A percentile compares a stretch with the other conserved stretches of the same genome.
These are phyloP conservation scores for Eristalinus aeneus DNA, from an alignment of 2,888 invertebrate genomes.

Conservation along the genomic window DNA sequence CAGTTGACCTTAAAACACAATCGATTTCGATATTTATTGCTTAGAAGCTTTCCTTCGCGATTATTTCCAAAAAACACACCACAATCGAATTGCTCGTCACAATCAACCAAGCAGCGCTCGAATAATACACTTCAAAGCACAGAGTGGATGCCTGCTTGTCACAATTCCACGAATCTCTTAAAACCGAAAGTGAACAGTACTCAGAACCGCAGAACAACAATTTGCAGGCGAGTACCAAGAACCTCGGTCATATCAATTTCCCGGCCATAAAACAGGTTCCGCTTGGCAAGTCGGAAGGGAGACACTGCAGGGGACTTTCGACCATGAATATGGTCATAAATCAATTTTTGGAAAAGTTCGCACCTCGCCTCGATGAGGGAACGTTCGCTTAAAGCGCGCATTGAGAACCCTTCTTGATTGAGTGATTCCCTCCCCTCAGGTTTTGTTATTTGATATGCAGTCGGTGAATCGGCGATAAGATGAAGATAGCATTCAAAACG, in stretches of 20 bases:
- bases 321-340: constrained; percentile 1
- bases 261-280: constrained; percentile 19
- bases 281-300: background rate
- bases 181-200: constrained; percentile 21
- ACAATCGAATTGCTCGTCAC: no score
- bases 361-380: background rate
- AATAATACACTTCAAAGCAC: background rate
- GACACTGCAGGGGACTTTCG: background rate
- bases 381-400: no score
- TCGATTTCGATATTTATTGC: no score
- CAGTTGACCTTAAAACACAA: no score
- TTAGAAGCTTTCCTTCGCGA: no score
- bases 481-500: no score
- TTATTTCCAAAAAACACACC: no score
- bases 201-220: background rate
- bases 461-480: no score
- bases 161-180: background rate
- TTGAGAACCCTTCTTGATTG: no score
- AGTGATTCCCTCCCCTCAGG: no score
- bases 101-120: no score
- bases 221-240: background rate
- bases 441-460: no score
- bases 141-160: background rate
- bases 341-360: background rate
- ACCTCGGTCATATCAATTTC: background rate